Conservation (phyloP, 1,140 invertebrate species). For the Drosophila carrolli region DNA sequence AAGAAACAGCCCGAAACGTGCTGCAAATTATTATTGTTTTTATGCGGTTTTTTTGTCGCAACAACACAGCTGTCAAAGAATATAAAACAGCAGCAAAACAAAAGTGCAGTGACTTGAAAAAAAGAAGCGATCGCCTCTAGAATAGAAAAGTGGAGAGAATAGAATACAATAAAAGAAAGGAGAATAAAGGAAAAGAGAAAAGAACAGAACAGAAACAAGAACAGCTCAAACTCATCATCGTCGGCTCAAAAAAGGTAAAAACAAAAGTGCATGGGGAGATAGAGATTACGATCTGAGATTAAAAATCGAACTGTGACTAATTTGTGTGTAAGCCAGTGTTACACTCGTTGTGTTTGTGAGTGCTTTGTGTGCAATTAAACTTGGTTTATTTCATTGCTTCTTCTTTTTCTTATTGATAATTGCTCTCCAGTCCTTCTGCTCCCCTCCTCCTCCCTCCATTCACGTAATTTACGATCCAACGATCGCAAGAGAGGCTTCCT, state of each 20-base stretch:
- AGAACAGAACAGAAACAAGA: slow-evolving; percentile 24
- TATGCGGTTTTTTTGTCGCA: slow-evolving; percentile 41
- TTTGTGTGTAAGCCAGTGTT: slow-evolving; percentile 3
- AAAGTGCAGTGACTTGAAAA: slow-evolving; percentile 65
- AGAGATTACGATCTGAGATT: slow-evolving; percentile 6
- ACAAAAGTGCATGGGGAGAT: slow-evolving; percentile 23
- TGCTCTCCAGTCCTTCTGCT: slow-evolving; percentile 30
- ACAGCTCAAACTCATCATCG: slow-evolving; percentile 10
- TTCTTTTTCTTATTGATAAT: slow-evolving; percentile 37
- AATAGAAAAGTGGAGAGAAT: slow-evolving; percentile 23
- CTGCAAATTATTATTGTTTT: slow-evolving; percentile 47
- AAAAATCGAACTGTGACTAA: slow-evolving; percentile 11
- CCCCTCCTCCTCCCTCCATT: slow-evolving; percentile 1
- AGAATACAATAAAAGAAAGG: slow-evolving; percentile 28
- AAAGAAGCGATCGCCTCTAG: slow-evolving; percentile 29
- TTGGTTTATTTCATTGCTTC: slow-evolving; percentile 29
- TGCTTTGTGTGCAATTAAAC: slow-evolving; percentile 22
- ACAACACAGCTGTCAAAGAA: slow-evolving; percentile 60
- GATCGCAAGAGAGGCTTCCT: slow-evolving; percentile 16
- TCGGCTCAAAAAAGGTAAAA: slow-evolving; percentile 36
- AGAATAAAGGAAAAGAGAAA: slow-evolving; percentile 16
- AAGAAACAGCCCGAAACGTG: slow-evolving; percentile 47
- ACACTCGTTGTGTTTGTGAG: not conserved
- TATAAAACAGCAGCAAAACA: slow-evolving; percentile 46
- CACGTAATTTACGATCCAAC: slow-evolving; percentile 32